phyloP scores from a whole-genome alignment of 2,113 vertebrate genomes.

The Thunnus maccoyii region DNA sequence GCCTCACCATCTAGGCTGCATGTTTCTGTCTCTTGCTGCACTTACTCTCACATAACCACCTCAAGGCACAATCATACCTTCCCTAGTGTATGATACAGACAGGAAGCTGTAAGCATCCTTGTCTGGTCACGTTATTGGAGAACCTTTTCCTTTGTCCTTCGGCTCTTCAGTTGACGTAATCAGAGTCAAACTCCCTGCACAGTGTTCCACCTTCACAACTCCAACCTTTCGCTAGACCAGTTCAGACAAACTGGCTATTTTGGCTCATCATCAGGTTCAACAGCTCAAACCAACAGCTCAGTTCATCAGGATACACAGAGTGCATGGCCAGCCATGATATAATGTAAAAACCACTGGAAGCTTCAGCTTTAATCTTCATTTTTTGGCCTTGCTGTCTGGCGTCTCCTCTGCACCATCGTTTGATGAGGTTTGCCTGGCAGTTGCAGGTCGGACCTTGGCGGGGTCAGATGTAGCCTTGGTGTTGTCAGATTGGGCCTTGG shows the following conservation, averaged over 20 bases:
- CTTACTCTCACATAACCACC: background rate
- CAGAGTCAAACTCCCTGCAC: background rate
- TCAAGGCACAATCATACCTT: constrained; percentile 53
- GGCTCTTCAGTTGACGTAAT: constrained; percentile 8
- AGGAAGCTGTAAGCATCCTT: background rate
- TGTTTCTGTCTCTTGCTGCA: background rate
- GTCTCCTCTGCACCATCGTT: background rate
- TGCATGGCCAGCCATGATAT: background rate
- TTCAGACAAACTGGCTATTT: constrained; percentile 8
- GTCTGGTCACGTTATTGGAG: background rate
- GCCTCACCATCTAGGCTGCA: background rate
- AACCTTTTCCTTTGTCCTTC: constrained; percentile 8
- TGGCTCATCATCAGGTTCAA: background rate
- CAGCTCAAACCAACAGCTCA: constrained; percentile 14
- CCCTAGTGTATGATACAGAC: background rate
- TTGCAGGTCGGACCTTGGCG: constrained; percentile 55
- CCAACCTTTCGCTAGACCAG: background rate
- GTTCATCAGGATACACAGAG: background rate
- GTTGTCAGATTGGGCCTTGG: constrained; percentile 61
- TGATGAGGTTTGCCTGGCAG: constrained; percentile 42
- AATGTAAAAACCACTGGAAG: background rate
- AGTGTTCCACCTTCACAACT: background rate
- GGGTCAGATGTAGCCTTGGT: constrained; percentile 22
- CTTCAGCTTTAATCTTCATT: constrained; percentile 35
- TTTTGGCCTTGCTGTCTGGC: constrained; percentile 31